These are phyloP conservation scores for Colaptes auratus DNA, from an alignment of 2,113 vertebrate genomes.

Conservation along the genomic window DNA sequence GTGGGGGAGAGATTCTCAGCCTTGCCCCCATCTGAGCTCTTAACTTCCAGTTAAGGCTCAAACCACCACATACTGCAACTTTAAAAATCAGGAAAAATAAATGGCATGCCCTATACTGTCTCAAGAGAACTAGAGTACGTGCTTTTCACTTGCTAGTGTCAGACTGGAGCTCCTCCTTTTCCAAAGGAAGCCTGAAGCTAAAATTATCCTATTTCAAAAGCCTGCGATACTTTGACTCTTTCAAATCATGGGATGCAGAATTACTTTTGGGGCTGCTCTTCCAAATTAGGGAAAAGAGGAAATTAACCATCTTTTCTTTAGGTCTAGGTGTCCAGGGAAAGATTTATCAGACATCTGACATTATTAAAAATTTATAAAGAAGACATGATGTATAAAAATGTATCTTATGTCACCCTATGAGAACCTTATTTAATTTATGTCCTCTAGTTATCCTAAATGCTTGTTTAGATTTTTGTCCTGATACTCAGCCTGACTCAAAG, in stretches of 20 bases:
- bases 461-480: not conserved
- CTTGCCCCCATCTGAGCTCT: too few relatives aligned
- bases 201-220: not conserved
- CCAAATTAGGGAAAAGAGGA: not conserved
- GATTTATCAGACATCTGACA: not conserved
- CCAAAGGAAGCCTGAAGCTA: not conserved
- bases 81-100: not conserved
- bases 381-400: not conserved
- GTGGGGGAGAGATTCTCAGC: too few relatives aligned
- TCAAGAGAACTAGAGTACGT: not conserved
- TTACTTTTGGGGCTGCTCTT: not conserved
- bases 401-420: fast-evolving
- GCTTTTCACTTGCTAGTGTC: not conserved
- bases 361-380: not conserved
- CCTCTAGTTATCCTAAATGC: not conserved
- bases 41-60: too few relatives aligned
- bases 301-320: not conserved
- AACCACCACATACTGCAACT: too few relatives aligned
- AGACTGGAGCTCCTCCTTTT: not conserved
- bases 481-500: not conserved
- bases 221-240: not conserved
- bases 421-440: not conserved
- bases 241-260: not conserved
- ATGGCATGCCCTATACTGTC: not conserved
- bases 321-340: not conserved